A percentile compares a stretch with the other conserved stretches of the same genome.
phyloP scores from a whole-genome alignment of 2,113 vertebrate genomes.

The Glaucomys volans region DNA sequence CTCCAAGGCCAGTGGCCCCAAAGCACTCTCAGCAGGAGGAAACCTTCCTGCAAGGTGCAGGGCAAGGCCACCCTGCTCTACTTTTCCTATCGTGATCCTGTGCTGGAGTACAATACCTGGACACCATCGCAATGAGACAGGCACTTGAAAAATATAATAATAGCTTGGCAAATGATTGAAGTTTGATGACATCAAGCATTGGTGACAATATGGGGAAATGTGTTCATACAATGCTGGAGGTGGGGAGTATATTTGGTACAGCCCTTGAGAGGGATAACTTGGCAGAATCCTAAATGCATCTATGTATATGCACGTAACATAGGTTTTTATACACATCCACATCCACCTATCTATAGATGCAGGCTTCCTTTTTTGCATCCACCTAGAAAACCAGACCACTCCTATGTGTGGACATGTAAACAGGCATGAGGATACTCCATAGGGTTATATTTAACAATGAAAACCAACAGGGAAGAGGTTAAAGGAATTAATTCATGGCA shows the following conservation, averaged over 20 bases:
- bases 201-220: background rate
- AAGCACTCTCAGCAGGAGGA: background rate
- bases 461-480: background rate
- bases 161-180: background rate
- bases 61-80: background rate
- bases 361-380: background rate
- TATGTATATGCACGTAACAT: background rate
- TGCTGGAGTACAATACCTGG: background rate
- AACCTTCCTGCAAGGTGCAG: background rate
- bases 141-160: background rate
- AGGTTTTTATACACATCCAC: no score
- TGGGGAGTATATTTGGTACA: background rate
- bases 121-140: background rate
- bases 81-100: background rate
- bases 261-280: background rate
- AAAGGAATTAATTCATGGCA: background rate
- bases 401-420: background rate
- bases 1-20: background rate
- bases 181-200: background rate
- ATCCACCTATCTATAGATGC: background rate
- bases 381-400: background rate
- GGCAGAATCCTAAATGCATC: background rate
- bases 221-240: background rate
- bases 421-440: background rate
- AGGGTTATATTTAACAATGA: background rate